Percentiles rank a stretch among this genome's conserved stretches.
Evolutionary conservation across 1,140 invertebrate genomes (phyloP).

Genomic region (Diorhabda sublineata): DNA sequence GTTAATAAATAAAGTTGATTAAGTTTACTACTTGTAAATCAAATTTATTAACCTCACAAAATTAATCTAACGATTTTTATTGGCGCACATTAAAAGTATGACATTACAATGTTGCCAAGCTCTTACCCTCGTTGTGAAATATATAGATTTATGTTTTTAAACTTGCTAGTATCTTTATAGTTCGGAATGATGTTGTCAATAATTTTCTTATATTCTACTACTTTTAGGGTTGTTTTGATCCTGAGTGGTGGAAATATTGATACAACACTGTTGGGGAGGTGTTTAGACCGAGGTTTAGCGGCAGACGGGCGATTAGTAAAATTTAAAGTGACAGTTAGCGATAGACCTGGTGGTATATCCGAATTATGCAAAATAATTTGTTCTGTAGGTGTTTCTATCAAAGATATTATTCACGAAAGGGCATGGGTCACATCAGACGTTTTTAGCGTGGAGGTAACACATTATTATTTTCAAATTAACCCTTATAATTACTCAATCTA

Average conservation of each 20-base stretch:
- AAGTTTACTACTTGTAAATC: too few relatives aligned
- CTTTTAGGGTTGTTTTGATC: conserved; percentile 71
- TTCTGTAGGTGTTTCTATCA: conserved; percentile 80
- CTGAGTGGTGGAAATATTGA: conserved; percentile 92
- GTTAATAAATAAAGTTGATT: too few relatives aligned
- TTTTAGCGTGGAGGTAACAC: conserved; percentile 69
- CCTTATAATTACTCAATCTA: too few relatives aligned
- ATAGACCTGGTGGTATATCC: conserved; percentile 81
- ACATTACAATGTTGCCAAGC: too few relatives aligned
- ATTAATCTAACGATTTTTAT: too few relatives aligned
- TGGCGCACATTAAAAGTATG: too few relatives aligned
- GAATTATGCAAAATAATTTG: conserved; percentile 76
- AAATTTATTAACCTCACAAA: too few relatives aligned
- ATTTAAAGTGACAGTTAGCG: conserved; percentile 81
- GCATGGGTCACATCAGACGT: conserved; percentile 88
- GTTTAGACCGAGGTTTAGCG: conserved; percentile 83
- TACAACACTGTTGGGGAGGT: conserved; percentile 82
- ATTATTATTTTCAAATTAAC: not conserved
- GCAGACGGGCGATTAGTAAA: conserved; percentile 82
- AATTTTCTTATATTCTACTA: not conserved
- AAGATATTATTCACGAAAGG: conserved; percentile 90
- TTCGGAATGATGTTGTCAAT: too few relatives aligned
- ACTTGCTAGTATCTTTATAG: too few relatives aligned
- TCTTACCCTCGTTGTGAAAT: too few relatives aligned
- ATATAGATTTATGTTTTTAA: too few relatives aligned